phyloP scores from a whole-genome alignment of 2,888 invertebrate species.

The Pasiphila rectangulata region DNA sequence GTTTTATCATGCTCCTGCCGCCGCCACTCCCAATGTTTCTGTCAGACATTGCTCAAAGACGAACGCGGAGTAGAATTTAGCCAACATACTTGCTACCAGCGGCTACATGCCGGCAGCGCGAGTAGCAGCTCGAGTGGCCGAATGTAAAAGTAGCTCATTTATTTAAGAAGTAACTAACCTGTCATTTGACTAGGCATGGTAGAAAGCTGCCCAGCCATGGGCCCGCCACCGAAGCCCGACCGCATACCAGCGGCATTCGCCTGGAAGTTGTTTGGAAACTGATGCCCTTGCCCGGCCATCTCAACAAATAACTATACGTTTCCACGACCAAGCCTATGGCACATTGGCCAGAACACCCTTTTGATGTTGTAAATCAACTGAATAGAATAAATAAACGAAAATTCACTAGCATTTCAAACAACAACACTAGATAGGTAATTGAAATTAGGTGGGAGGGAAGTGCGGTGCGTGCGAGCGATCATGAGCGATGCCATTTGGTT shows the following conservation, averaged over 20 bases:
- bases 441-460: too few species aligned
- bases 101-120: too few species aligned
- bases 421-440: neutral
- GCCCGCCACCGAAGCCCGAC: constrained; percentile 82
- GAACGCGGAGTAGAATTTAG: too few species aligned
- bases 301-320: constrained; percentile 1
- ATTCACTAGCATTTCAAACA: neutral
- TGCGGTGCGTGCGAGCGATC: too few species aligned
- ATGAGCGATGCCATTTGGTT: too few species aligned
- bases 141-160: neutral
- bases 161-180: constrained; percentile 50
- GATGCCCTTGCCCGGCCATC: constrained; percentile 88
- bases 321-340: neutral
- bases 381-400: too few species aligned
- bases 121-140: too few species aligned
- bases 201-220: constrained; percentile 81
- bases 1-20: too few species aligned
- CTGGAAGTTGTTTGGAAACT: constrained; percentile 85
- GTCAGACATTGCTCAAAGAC: too few species aligned
- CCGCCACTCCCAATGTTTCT: too few species aligned
- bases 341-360: neutral
- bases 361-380: neutral
- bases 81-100: too few species aligned
- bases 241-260: constrained; percentile 83
- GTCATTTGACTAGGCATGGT: constrained; percentile 81